Evolutionary conservation across 2,113 vertebrate genomes (phyloP).

Genomic region (Rhombomys opimus): DNA sequence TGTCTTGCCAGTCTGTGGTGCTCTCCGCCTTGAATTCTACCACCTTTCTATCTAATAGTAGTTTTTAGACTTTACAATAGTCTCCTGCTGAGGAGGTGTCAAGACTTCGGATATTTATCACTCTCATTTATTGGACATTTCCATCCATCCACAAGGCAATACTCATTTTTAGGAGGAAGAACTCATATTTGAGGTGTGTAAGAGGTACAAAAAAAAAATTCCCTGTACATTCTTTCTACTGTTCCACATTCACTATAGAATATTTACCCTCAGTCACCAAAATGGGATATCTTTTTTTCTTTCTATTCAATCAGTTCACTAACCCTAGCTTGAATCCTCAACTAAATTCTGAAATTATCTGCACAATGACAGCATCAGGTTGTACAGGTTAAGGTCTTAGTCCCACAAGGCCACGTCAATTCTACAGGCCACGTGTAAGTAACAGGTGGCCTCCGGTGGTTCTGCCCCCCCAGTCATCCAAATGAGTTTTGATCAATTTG

Average conservation of each 20-base stretch:
- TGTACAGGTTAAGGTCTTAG: neutral
- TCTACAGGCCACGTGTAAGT: neutral
- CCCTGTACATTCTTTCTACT: neutral
- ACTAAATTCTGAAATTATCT: neutral
- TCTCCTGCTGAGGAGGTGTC: neutral
- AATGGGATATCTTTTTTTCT: neutral
- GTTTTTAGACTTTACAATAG: neutral
- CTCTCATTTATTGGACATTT: neutral
- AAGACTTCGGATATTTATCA: neutral
- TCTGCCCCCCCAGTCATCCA: neutral
- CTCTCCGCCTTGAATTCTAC: neutral
- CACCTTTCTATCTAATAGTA: neutral
- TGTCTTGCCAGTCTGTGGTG: neutral
- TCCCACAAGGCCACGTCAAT: neutral
- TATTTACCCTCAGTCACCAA: neutral
- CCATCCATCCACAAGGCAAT: neutral
- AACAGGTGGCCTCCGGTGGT: neutral
- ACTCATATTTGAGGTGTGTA: neutral
- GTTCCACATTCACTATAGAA: neutral
- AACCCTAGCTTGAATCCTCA: neutral
- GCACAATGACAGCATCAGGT: fast-evolving
- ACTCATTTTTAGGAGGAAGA: neutral
- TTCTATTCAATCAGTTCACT: neutral
- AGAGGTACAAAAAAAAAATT: neutral
- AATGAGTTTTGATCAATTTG: neutral